A percentile compares a stretch with the other conserved stretches of the same genome.
Conservation (phyloP, 1,140 invertebrate genomes). For the Caenorhabditis tropicalis region DNA sequence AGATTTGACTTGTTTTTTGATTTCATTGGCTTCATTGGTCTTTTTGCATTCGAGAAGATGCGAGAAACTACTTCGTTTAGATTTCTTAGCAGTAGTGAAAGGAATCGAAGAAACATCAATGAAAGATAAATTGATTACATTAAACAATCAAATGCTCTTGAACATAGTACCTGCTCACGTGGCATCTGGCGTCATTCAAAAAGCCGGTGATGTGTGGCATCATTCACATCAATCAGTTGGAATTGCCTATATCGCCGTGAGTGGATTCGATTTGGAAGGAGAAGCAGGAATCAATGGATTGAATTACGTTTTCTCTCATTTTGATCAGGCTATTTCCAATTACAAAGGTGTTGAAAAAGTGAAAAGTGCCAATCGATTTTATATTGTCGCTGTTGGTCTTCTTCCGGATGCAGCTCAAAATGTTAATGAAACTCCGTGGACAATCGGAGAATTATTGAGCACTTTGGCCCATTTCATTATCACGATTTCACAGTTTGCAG, state of each 20-base stretch:
- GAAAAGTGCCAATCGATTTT: slow-evolving; percentile 63
- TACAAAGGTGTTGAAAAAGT: slow-evolving; percentile 68
- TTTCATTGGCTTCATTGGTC: slow-evolving; percentile 59
- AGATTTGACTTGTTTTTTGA: slow-evolving; percentile 63
- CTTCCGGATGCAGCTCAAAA: slow-evolving; percentile 68
- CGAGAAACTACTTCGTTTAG: slow-evolving; percentile 66
- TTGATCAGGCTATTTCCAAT: slow-evolving; percentile 51
- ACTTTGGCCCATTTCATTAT: slow-evolving; percentile 67
- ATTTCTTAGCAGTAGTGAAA: slow-evolving; percentile 66
- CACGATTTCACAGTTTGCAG: slow-evolving; percentile 59
- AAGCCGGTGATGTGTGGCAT: slow-evolving; percentile 42
- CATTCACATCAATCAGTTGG: slow-evolving; percentile 53
- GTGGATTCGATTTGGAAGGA: slow-evolving; percentile 50
- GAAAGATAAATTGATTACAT: slow-evolving; percentile 41
- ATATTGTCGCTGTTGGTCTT: slow-evolving; percentile 67
- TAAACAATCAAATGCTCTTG: slow-evolving; percentile 51
- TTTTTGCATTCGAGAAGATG: slow-evolving; percentile 64
- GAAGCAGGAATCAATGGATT: slow-evolving; percentile 52
- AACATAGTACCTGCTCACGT: slow-evolving; percentile 54
- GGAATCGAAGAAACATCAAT: slow-evolving; percentile 47
- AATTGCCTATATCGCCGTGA: slow-evolving; percentile 50
- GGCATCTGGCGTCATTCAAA: slow-evolving; percentile 43
- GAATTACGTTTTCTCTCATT: slow-evolving; percentile 54
- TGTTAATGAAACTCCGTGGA: slow-evolving; percentile 68
- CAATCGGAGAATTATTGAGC: slow-evolving; percentile 68